Percentiles rank a stretch among this genome's conserved stretches.
Evolutionary conservation across 2,888 invertebrate species (phyloP).

Genomic region (Lomographa bimaculata): DNA sequence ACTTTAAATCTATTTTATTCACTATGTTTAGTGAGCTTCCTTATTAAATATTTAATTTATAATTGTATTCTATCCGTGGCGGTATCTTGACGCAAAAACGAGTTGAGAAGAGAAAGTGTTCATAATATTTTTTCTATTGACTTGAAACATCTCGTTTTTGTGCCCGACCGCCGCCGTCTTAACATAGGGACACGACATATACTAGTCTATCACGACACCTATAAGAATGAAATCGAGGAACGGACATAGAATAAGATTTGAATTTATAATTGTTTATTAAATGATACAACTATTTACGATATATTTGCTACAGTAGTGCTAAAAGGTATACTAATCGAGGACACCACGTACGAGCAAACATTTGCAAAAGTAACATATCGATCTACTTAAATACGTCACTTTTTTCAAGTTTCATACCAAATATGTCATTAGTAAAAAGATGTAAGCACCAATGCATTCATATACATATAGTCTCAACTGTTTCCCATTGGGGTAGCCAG

Average conservation of each 20-base stretch:
- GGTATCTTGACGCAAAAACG: slow-evolving; percentile 26
- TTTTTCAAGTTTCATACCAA: no score
- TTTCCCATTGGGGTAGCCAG: no score
- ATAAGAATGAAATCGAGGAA: slow-evolving; percentile 82
- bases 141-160: slow-evolving; percentile 24
- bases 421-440: no score
- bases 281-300: slow-evolving; percentile 59
- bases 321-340: slow-evolving; percentile 45
- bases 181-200: slow-evolving; percentile 74
- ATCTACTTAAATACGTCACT: no score
- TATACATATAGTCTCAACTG: no score
- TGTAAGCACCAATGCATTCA: no score
- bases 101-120: slow-evolving; percentile 23
- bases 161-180: slow-evolving; percentile 36
- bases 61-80: slow-evolving; percentile 44
- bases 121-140: slow-evolving; percentile 9
- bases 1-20: slow-evolving; percentile 48
- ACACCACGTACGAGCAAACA: slow-evolving; percentile 27
- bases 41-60: slow-evolving; percentile 55
- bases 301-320: slow-evolving; percentile 56
- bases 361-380: slow-evolving; percentile 2
- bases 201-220: slow-evolving; percentile 81
- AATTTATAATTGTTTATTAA: slow-evolving; percentile 60
- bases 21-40: slow-evolving; percentile 71
- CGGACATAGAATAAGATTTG: slow-evolving; percentile 78